Evolutionary conservation across 2,113 vertebrate genomes (phyloP), one percentile per base, ranked within the genome.

Genomic region (Vireo altiloquus): DNA sequence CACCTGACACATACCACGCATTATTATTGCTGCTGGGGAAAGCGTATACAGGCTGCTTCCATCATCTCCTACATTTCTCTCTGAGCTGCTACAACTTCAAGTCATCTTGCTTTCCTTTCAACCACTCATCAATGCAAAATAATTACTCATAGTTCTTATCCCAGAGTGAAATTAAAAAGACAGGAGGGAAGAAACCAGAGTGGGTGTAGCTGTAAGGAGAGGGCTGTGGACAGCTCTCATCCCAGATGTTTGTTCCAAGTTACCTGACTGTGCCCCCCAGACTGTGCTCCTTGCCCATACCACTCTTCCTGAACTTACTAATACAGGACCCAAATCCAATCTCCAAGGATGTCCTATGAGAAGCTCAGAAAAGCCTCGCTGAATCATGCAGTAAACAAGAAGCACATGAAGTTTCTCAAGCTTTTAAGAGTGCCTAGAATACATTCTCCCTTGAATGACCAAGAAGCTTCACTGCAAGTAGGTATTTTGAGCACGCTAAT

Each of bases 401-500:
- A 86, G 78, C 35, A 83, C 11, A 15, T 30, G 7, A 88, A 49
- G 44, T 42, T 86, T 86, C 1, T 39, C 30, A 82, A 83, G 50
- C 20, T 92, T 90, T 83, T 83, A 75, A 90, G 74, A 57, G 40
- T 22, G 53, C 22, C 91, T 74, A 86, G 82, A 94, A 92, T 44
- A 61, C 33, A 39, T 50, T 14, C 37, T 33, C 15, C n/a, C 56
- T 63, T 82, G 70, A 52, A 33, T 11, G 39, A 90, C 33, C 37
- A 94, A 27, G 83, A 59, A 89, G 49, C 87, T 87, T 78, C 87
- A 79, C 25, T 66, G 71, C 47, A 92, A 80, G 56, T 27, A 93
- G 44, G 88, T 88, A 74, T 86, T 93, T 68, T 64, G 40, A 90
- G 92, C 79, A 56, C 65, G 49, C 76, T 93, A 95, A 96, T 86